phyloP scores from a whole-genome alignment of 2,888 invertebrate genomes.

The Leptogaster cylindrica region DNA sequence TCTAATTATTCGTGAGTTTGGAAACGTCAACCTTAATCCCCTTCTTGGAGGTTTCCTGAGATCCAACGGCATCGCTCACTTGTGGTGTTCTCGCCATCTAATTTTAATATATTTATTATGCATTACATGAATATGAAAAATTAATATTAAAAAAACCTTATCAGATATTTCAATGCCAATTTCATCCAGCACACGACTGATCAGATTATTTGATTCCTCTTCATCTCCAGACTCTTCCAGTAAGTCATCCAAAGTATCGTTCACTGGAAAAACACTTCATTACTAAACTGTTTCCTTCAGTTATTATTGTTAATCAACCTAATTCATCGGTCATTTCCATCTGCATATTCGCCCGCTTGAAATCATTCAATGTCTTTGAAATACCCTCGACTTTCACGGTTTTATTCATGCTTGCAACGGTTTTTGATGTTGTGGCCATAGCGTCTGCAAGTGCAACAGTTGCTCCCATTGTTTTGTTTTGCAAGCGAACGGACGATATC shows the following conservation, averaged over 20 bases:
- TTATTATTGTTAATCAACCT: conserved; percentile 66
- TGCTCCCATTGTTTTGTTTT: conserved; percentile 89
- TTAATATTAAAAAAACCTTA: conserved; percentile 64
- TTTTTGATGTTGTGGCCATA: conserved; percentile 86
- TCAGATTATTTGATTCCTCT: conserved; percentile 84
- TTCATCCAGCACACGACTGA: conserved; percentile 92
- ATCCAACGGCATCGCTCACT: conserved; percentile 67
- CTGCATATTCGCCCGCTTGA: conserved; percentile 81
- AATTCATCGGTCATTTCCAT: conserved; percentile 97
- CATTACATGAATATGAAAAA: conserved; percentile 14
- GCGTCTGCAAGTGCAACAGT: conserved; percentile 86
- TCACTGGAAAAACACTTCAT: conserved; percentile 67
- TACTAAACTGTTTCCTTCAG: neutral
- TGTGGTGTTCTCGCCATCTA: conserved; percentile 73
- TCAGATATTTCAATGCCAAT: conserved; percentile 94
- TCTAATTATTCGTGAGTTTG: conserved; percentile 60
- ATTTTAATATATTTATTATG: conserved; percentile 44
- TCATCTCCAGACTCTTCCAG: conserved; percentile 89
- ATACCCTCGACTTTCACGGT: conserved; percentile 85
- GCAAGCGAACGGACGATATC: conserved; percentile 77
- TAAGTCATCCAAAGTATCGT: conserved; percentile 89
- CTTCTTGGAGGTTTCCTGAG: conserved; percentile 66
- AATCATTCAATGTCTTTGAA: conserved; percentile 81
- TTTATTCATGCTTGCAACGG: conserved; percentile 88
- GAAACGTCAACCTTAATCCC: conserved; percentile 78